These are phyloP conservation scores for Lithosia quadra DNA, from an alignment of 2,888 invertebrate species.

Conservation along the genomic window DNA sequence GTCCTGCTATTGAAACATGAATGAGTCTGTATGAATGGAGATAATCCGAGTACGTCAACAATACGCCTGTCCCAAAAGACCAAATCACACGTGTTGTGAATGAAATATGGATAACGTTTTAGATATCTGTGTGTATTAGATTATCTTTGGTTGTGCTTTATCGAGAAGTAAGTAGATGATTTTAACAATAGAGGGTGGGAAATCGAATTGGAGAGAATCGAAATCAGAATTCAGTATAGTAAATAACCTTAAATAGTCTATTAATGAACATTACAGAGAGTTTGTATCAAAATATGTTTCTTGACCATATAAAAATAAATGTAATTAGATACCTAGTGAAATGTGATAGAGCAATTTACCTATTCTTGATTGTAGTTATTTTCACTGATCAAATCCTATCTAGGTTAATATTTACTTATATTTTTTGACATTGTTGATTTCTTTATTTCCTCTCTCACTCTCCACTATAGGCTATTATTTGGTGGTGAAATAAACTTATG, in stretches of 20 bases:
- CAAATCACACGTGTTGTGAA: slow-evolving; percentile 80
- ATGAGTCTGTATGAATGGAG: slow-evolving; percentile 68
- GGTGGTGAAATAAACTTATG: too few relatives aligned
- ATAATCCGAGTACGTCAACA: slow-evolving; percentile 68
- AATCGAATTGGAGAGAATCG: not conserved
- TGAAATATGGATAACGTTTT: slow-evolving; percentile 75
- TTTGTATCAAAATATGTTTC: not conserved
- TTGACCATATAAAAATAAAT: not conserved
- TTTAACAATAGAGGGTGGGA: slow-evolving; percentile 5
- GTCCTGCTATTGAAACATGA: slow-evolving; percentile 71
- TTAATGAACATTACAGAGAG: not conserved
- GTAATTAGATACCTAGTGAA: not conserved
- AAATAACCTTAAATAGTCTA: not conserved
- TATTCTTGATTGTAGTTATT: too few relatives aligned
- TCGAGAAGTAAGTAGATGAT: slow-evolving; percentile 37
- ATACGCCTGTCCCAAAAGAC: slow-evolving; percentile 69
- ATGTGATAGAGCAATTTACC: too few relatives aligned
- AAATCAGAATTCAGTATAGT: not conserved
- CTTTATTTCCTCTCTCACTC: too few relatives aligned
- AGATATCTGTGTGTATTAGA: slow-evolving; percentile 64
- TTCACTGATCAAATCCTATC: too few relatives aligned
- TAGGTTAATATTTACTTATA: too few relatives aligned
- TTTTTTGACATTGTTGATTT: too few relatives aligned
- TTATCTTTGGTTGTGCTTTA: slow-evolving; percentile 64
- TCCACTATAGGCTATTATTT: too few relatives aligned